Base-by-base conservation (phyloP, 2,113 vertebrate species). In the Casuarius casuarius region DNA sequence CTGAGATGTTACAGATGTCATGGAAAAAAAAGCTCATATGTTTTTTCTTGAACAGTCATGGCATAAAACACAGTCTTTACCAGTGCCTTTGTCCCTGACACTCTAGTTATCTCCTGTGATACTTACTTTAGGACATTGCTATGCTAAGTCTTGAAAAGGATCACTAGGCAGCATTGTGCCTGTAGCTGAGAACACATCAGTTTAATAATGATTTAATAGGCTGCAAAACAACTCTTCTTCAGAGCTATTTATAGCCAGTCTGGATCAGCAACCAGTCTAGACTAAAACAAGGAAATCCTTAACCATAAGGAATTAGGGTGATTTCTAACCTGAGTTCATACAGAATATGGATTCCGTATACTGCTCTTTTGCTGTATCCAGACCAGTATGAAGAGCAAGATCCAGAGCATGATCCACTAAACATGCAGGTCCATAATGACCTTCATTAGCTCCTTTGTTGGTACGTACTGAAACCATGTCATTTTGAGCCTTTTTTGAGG, bases 1-100 rank as follows among this genome's bases (percentile, higher is more conserved):
- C 35, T 95, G 92, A 96, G 92, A 95, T 74, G 72, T 94, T 93
- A 83, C 82, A 96, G 88, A 96, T 96, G 95, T 95, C 80, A 95
- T 84, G 91, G 91, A 96, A 96, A 92, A 95, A 20, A 86, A 92
- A 84, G 65, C 65, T 75, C 76, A 51, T 42, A 2, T 10, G 15
- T 46, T 78, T 90, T 92, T 81, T 88, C 44, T 84, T 84, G 31
- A 80, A 46, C 19, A 54, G 26, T 59, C 4, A 2, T 78, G 51
- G 28, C 70, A 92, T 63, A 51, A 44, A 72, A 84, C 25, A 54
- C 14, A 61, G 65, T 54, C 29, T 67, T 95, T 51, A 84, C 48
- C n/a, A 91, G 4, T 17, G 40, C 74, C 51, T 92, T 92, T 92
- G 62, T 78, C 65, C 66, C 18, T 71, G 49, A 62, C 56, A 51